phyloP scores from a whole-genome alignment of 2,888 invertebrate species.

The Nemotelus nigrinus region DNA sequence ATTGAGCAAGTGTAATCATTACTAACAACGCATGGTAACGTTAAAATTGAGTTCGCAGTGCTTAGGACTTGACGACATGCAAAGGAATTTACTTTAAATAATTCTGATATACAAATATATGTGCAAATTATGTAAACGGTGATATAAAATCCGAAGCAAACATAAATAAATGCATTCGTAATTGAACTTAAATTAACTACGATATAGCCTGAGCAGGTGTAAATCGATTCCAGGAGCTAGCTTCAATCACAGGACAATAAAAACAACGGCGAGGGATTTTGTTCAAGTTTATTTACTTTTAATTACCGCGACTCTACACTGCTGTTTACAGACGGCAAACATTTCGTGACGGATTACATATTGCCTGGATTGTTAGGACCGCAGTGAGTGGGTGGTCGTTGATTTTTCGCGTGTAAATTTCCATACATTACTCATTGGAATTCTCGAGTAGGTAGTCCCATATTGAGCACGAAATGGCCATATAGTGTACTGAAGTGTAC shows the following conservation, averaged over 20 bases:
- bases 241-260: slow-evolving; percentile 21
- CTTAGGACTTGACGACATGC: too few species aligned
- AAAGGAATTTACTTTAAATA: too few species aligned
- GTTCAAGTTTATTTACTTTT: slow-evolving; percentile 42
- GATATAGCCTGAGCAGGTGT: too few species aligned
- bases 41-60: too few species aligned
- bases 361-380: slow-evolving; percentile 8
- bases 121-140: too few species aligned
- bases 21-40: too few species aligned
- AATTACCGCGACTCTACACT: slow-evolving; percentile 36
- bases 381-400: slow-evolving; percentile 9
- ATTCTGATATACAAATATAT: too few species aligned
- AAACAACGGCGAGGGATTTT: slow-evolving; percentile 23
- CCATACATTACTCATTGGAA: slow-evolving; percentile 23
- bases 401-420: slow-evolving; percentile 38
- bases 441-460: slow-evolving; percentile 6
- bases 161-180: too few species aligned
- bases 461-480: not conserved
- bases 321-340: slow-evolving; percentile 38
- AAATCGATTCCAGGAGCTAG: not conserved
- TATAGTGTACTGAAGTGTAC: not conserved
- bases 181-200: too few species aligned
- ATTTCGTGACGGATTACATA: slow-evolving; percentile 37
- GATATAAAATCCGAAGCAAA: too few species aligned
- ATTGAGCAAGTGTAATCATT: not conserved